Base-by-base conservation (phyloP, 2,888 invertebrate genomes). In the Eumerus sabulonum region DNA sequence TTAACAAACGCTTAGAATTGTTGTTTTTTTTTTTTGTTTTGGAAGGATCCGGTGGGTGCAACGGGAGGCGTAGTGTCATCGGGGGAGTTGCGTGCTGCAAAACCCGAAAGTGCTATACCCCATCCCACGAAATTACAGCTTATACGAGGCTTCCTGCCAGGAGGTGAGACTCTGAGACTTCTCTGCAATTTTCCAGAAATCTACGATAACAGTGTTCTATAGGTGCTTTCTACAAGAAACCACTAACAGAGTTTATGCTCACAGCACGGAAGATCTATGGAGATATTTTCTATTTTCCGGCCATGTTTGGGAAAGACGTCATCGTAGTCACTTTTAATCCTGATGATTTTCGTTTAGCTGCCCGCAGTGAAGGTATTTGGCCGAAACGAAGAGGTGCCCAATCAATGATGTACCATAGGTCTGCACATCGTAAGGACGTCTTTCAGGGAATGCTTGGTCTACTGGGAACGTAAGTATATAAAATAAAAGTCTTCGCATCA, bases 241-340 rank as follows among this genome's bases (percentile, higher is more conserved):
- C 86, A 9, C 0, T 82, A 0, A 17, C 63, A 0, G 35, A 85
- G 7, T 1, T 85, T 14, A 7, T 85, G 5, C 16, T 1, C 0
- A 77, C 36, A 82, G 72, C 1, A 53, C 79, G 5, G 57, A 76
- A 67, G 5, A 59, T 83, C 27, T 84, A 86, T 77, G 90, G 90
- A 0, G 82, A 88, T 12, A 84, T 90, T 3, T 85, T 87, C 2
- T 84, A 85, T 18, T 62, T 90, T 4, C 86, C 86, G 18, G 88
- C 87, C 3, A 48, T 90, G 0, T 77, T 84, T 38, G 84, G 85
- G 5, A 81, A 82, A 51, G 51, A 64, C 4, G 77, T 83, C 71
- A 77, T 90, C 5, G 85, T 90, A 0, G 82, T 89, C 18, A 82
- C 89, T 7, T 90, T 90, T 81, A 87, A 90, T 83, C 90, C 91